These are phyloP conservation scores for Drepanosiphum platanoidis DNA, from an alignment of 2,888 invertebrate genomes.

Conservation along the genomic window DNA sequence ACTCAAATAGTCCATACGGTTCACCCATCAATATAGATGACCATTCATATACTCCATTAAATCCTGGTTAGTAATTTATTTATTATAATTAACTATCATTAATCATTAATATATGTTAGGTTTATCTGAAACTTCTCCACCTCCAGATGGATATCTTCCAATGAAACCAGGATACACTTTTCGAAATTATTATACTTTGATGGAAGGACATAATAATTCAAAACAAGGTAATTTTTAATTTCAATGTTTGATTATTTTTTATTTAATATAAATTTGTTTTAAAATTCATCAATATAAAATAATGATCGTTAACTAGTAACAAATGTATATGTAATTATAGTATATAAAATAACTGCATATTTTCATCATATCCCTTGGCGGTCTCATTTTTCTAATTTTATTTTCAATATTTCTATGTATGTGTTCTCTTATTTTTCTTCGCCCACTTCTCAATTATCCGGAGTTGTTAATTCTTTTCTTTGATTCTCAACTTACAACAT, in stretches of 20 bases:
- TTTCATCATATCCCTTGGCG: no score
- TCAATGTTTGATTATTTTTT: not conserved
- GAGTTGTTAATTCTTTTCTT: no score
- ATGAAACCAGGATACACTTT: slow-evolving; percentile 54
- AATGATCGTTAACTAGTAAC: not conserved
- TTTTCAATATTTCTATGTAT: no score
- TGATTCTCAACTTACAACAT: no score
- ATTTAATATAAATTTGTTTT: not conserved
- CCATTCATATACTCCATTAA: slow-evolving; percentile 40
- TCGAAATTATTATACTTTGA: slow-evolving; percentile 20
- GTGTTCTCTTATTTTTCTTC: no score
- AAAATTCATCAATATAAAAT: not conserved
- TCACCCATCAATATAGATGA: slow-evolving; percentile 56
- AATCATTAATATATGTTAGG: slow-evolving; percentile 3
- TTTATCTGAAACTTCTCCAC: slow-evolving; percentile 35
- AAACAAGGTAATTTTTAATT: slow-evolving; percentile 47
- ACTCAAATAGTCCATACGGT: slow-evolving; percentile 60
- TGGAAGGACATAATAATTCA: slow-evolving; percentile 51
- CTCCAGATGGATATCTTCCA: slow-evolving; percentile 54
- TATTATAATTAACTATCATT: slow-evolving; percentile 13
- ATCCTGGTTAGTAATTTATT: slow-evolving; percentile 45
- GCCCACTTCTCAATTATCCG: no score
- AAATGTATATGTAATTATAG: no score
- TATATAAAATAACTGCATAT: no score
- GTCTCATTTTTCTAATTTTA: no score